phyloP scores from a whole-genome alignment of 2,888 invertebrate species.

The Sarcophaga variegata region DNA sequence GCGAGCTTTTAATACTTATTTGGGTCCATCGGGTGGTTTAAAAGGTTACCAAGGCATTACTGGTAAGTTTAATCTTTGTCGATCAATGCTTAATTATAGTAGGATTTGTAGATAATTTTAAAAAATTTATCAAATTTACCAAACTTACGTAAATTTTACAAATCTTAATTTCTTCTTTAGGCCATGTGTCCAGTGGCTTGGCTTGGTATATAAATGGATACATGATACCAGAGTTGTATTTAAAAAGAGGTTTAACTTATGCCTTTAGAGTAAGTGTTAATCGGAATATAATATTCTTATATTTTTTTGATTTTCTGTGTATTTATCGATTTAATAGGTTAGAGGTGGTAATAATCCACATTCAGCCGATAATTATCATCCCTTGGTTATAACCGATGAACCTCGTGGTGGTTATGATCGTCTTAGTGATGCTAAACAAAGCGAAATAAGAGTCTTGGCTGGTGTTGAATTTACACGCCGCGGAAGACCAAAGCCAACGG shows the following conservation, averaged over 20 bases:
- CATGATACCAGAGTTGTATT: slow-evolving; percentile 92
- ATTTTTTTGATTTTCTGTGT: background rate
- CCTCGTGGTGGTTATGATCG: slow-evolving; percentile 91
- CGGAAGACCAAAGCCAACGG: slow-evolving; percentile 90
- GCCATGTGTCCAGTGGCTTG: slow-evolving; percentile 87
- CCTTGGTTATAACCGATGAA: slow-evolving; percentile 93
- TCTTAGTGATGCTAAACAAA: slow-evolving; percentile 87
- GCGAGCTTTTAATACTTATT: slow-evolving; percentile 89
- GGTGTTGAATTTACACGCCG: slow-evolving; percentile 92
- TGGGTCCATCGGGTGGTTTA: slow-evolving; percentile 92
- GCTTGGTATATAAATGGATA: slow-evolving; percentile 97
- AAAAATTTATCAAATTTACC: no score
- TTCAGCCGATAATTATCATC: slow-evolving; percentile 92
- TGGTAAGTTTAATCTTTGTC: slow-evolving; percentile 80
- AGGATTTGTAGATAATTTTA: no score
- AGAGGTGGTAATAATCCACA: slow-evolving; percentile 95
- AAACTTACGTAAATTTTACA: background rate
- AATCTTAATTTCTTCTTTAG: slow-evolving; percentile 75
- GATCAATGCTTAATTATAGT: no score
- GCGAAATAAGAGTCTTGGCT: slow-evolving; percentile 88
- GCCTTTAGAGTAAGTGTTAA: slow-evolving; percentile 85
- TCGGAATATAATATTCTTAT: background rate
- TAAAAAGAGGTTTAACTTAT: slow-evolving; percentile 92
- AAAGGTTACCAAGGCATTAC: slow-evolving; percentile 90
- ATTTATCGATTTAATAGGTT: slow-evolving; percentile 79